Conservation (phyloP, 2,888 invertebrate genomes). For the Eulithis testata region DNA sequence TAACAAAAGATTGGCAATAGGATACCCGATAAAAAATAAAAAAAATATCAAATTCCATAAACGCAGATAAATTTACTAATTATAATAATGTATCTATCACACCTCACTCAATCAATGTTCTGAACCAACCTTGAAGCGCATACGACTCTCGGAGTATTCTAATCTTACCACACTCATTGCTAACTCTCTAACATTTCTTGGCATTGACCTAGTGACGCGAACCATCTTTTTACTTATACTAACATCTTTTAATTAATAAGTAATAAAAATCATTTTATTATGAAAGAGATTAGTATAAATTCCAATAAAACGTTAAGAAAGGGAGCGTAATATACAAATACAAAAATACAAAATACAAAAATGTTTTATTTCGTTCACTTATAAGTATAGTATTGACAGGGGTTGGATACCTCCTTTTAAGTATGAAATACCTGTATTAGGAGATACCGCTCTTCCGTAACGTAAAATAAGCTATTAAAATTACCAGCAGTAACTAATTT, state of each 20-base stretch:
- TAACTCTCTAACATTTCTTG: neutral
- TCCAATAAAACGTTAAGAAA: conserved; percentile 9
- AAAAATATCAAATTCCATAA: too few relatives aligned
- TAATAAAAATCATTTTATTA: neutral
- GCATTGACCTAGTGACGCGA: conserved; percentile 19
- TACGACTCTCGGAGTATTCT: conserved; percentile 5
- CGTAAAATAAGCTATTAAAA: too few relatives aligned
- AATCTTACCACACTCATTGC: conserved; percentile 2
- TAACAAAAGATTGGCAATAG: too few relatives aligned
- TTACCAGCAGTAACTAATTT: too few relatives aligned
- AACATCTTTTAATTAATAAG: neutral
- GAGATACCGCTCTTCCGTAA: too few relatives aligned
- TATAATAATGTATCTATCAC: neutral
- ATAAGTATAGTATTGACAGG: too few relatives aligned
- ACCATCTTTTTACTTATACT: conserved; percentile 11
- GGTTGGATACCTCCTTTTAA: too few relatives aligned
- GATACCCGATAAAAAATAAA: too few relatives aligned
- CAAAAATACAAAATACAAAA: too few relatives aligned
- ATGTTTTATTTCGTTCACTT: too few relatives aligned
- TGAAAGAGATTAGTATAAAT: neutral
- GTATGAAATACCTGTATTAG: too few relatives aligned
- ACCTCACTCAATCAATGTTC: neutral
- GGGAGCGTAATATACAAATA: too few relatives aligned
- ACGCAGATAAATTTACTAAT: neutral
- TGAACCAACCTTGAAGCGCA: conserved; percentile 9